Percentiles rank a stretch among this genome's conserved stretches.
These are phyloP conservation scores for Macrobrachium nipponense DNA, from an alignment of 1,140 invertebrate genomes.

Conservation along the genomic window DNA sequence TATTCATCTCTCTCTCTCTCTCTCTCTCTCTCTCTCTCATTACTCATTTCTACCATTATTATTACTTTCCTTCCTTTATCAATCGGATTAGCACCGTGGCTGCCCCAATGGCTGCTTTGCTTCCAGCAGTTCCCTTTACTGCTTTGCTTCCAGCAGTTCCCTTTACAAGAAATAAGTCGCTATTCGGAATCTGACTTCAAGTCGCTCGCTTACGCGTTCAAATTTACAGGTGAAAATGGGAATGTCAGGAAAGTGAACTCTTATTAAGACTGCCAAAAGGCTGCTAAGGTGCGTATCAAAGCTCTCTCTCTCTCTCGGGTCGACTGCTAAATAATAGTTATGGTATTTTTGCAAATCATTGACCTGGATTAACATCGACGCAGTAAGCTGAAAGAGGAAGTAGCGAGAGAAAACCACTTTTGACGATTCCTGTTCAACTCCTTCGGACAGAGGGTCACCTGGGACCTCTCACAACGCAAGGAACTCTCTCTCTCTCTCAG, in stretches of 20 bases:
- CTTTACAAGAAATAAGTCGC: not conserved
- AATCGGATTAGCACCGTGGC: not conserved
- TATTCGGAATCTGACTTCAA: not conserved
- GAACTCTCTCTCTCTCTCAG: conserved; percentile 8
- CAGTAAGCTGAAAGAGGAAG: not conserved
- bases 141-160: not conserved
- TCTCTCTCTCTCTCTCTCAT: not conserved
- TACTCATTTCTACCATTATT: too few species aligned
- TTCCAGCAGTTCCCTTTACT: not conserved
- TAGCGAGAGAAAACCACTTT: not conserved
- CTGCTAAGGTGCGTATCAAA: too few species aligned
- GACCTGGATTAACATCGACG: conserved; percentile 52
- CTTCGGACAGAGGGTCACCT: too few species aligned
- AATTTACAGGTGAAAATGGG: too few species aligned
- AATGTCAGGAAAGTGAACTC: too few species aligned
- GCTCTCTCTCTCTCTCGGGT: not conserved
- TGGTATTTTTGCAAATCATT: conserved; percentile 54
- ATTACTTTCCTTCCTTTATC: not conserved
- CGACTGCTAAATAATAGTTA: conserved; percentile 32
- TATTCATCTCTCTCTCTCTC: conserved; percentile 1
- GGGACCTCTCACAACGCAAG: not conserved
- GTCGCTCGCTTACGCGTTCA: too few species aligned
- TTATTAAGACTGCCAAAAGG: too few species aligned
- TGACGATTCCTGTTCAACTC: not conserved
- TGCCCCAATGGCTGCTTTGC: not conserved